phyloP scores from a whole-genome alignment of 2,888 invertebrate genomes.

The Erebia ligea region DNA sequence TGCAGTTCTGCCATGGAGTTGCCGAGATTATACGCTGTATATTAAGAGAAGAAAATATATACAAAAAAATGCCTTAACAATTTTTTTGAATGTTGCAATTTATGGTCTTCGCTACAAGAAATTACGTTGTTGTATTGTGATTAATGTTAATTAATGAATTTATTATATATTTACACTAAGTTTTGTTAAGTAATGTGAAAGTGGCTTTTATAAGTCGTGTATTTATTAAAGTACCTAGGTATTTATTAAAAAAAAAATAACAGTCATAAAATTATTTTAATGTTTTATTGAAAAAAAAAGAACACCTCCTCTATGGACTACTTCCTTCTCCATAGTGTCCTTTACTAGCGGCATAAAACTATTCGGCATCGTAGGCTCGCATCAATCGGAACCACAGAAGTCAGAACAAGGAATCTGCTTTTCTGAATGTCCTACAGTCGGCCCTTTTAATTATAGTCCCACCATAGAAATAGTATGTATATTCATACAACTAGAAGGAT shows the following conservation, averaged over 20 bases:
- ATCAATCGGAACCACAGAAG: too few relatives aligned
- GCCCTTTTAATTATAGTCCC: too few relatives aligned
- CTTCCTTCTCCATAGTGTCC: too few relatives aligned
- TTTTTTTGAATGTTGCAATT: conserved; percentile 36
- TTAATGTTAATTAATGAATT: conserved; percentile 11
- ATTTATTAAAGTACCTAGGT: conserved; percentile 27
- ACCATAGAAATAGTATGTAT: too few relatives aligned
- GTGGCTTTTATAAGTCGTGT: conserved; percentile 19
- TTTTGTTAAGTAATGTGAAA: conserved; percentile 36
- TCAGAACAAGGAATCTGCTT: too few relatives aligned
- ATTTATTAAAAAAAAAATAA: conserved; percentile 14
- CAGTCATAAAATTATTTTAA: not conserved
- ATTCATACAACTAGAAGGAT: too few relatives aligned
- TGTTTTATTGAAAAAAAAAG: not conserved
- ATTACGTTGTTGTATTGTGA: conserved; percentile 34
- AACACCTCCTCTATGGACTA: too few relatives aligned
- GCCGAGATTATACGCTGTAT: not conserved
- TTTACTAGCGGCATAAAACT: too few relatives aligned
- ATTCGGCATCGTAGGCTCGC: too few relatives aligned
- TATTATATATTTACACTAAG: conserved; percentile 37
- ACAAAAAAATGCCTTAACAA: conserved; percentile 36
- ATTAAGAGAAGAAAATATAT: conserved; percentile 22
- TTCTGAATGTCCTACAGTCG: too few relatives aligned
- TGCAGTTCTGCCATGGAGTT: conserved; percentile 17
- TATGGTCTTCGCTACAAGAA: conserved; percentile 35